These are phyloP conservation scores for Stegastes partitus DNA, from an alignment of 2,113 vertebrate species.

Conservation along the genomic window DNA sequence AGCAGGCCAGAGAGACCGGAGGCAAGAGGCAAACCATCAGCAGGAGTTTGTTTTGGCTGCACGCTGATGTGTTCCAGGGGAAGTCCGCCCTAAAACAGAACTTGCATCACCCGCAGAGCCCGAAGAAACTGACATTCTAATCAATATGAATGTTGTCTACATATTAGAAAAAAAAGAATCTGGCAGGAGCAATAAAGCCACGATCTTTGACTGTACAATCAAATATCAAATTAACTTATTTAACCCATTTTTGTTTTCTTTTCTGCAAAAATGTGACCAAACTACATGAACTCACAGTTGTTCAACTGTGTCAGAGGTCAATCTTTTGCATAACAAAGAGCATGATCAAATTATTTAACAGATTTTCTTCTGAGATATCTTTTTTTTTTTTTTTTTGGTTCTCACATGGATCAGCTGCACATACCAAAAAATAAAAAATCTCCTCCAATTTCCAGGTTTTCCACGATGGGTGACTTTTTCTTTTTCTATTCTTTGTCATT, in stretches of 20 bases:
- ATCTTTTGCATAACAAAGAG: background rate
- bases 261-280: background rate
- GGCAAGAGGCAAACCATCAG: constrained; percentile 79
- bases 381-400: background rate
- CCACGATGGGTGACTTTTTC: background rate
- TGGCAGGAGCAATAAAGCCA: constrained; percentile 19
- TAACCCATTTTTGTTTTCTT: background rate
- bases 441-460: background rate
- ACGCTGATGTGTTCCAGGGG: constrained; percentile 63
- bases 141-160: constrained; percentile 21
- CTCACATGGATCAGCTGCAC: constrained; percentile 5
- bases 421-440: background rate
- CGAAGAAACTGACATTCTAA: constrained; percentile 32
- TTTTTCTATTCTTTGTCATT: background rate
- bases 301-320: background rate
- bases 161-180: background rate
- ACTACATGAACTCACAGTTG: background rate
- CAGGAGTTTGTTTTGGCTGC: constrained; percentile 81
- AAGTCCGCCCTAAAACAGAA: constrained; percentile 75
- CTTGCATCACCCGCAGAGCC: constrained; percentile 45
- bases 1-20: constrained; percentile 80
- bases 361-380: background rate
- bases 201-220: constrained; percentile 11
- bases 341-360: background rate
- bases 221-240: constrained; percentile 5